Evolutionary conservation across 2,797 vertebrate species (phyloP), one percentile per base, ranked within the genome.

Genomic region (Enoplosus armatus): DNA sequence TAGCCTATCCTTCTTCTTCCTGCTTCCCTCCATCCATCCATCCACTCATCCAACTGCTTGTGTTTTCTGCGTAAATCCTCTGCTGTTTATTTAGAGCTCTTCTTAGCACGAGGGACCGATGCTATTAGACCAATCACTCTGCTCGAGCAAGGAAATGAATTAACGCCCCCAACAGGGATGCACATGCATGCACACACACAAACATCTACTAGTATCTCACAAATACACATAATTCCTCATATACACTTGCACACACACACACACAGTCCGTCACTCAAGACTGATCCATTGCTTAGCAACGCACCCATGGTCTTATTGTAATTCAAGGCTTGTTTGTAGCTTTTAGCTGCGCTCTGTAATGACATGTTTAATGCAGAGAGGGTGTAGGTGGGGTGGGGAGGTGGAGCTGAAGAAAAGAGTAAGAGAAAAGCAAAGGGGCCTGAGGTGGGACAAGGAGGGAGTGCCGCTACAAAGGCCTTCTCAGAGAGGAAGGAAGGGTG

Each of bases 261-360:
- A 71, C 73, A 56, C 15, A 65, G 55, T 77, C 70, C 53, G 69
- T 89, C 90, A 78, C 90, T 90, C 88, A 92, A 94, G 94, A 93
- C 93, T 92, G 93, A 94, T 85, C 89, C 90, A 96, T 95, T 82
- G 88, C 96, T 95, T 95, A 97, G 97, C 96, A 97, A 97, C 97
- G 50, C 93, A 94, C 87, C 92, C 87, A 68, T 87, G 92, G 93
- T 94, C 94, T 94, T 94, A 95, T 95, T 96, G 96, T 96, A 95
- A 97, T 96, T 94, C 95, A 94, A 88, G 87, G 94, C 95, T 96
- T 97, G 95, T 96, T 96, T 96, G 94, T 95, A 94, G 95, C 95
- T 95, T 96, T 96, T 94, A 96, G 94, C 95, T 93, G 91, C 83
- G 86, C 94, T 95, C 95, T 88, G 95, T 96, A 96, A 97, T 96